Conservation (phyloP, 2,888 invertebrate genomes). For the Pteria penguin region DNA sequence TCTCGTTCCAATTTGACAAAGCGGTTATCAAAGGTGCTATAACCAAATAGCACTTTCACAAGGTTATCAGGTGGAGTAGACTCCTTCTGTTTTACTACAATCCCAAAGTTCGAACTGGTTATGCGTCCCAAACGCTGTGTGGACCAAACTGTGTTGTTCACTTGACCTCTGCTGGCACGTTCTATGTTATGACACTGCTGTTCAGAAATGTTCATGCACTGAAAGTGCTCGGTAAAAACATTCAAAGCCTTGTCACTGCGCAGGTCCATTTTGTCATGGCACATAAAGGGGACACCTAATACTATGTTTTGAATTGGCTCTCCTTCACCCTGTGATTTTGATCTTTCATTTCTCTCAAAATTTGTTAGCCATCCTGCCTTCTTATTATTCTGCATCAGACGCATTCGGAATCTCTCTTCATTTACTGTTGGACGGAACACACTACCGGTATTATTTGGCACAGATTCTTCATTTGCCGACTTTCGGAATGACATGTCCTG, state of each 20-base stretch:
- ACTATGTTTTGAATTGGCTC: too few species aligned
- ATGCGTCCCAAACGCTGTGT: conserved; percentile 1
- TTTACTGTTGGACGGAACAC: not conserved
- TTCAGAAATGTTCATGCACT: not conserved
- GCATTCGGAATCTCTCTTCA: not conserved
- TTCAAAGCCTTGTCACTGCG: not conserved
- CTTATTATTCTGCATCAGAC: not conserved
- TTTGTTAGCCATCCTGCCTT: conserved; percentile 12
- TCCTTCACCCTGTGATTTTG: too few species aligned
- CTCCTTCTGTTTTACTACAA: conserved; percentile 7
- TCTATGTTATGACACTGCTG: conserved; percentile 17
- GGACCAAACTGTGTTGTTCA: conserved; percentile 14
- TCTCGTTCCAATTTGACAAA: conserved; percentile 22
- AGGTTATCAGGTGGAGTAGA: conserved; percentile 19
- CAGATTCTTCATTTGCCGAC: too few species aligned
- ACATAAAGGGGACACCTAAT: too few species aligned
- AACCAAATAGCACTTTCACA: conserved; percentile 17
- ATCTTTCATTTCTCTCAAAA: not conserved
- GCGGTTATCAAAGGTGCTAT: conserved; percentile 4
- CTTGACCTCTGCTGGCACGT: conserved; percentile 21
- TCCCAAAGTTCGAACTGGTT: conserved; percentile 38
- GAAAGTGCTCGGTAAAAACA: not conserved
- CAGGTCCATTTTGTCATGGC: not conserved
- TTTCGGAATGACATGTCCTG: too few species aligned
- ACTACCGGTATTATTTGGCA: too few species aligned